A percentile compares a stretch with the other conserved stretches of the same genome.
Conservation (phyloP, 2,888 invertebrate species). For the Masnerella sp. region DNA sequence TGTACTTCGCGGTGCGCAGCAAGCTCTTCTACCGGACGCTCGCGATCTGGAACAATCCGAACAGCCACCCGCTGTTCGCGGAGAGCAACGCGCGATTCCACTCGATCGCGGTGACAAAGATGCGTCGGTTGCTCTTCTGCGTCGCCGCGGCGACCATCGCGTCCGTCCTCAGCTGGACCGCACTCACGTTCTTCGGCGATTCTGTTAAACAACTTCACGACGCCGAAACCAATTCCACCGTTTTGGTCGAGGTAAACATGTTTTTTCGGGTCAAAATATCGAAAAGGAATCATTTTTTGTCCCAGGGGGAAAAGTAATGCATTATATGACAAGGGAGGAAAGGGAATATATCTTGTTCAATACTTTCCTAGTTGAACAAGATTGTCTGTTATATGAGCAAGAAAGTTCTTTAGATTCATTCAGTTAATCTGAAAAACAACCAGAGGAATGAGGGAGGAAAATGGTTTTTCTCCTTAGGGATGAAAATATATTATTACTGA, state of each 20-base stretch:
- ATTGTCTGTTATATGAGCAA: no score
- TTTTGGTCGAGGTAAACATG: slow-evolving; percentile 80
- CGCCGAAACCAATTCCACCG: slow-evolving; percentile 85
- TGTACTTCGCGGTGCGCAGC: slow-evolving; percentile 85
- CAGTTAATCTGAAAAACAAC: no score
- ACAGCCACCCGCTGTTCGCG: slow-evolving; percentile 89
- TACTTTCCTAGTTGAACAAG: no score
- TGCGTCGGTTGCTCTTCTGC: slow-evolving; percentile 85
- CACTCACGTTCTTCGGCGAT: slow-evolving; percentile 88
- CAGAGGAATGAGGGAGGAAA: no score
- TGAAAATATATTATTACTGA: no score
- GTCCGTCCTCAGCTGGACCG: slow-evolving; percentile 85
- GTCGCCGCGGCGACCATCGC: slow-evolving; percentile 82
- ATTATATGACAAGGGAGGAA: no score
- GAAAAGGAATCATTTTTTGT: no score
- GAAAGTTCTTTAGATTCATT: no score
- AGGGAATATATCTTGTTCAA: no score
- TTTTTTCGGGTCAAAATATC: no score
- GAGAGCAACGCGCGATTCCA: slow-evolving; percentile 90
- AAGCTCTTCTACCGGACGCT: slow-evolving; percentile 88
- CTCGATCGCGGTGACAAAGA: slow-evolving; percentile 85
- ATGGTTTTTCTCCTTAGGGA: no score
- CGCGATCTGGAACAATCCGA: slow-evolving; percentile 90
- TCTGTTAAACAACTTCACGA: slow-evolving; percentile 84
- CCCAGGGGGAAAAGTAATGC: no score